These are phyloP conservation scores for Drosophila phalerata DNA, from an alignment of 2,888 invertebrate genomes.

Conservation along the genomic window DNA sequence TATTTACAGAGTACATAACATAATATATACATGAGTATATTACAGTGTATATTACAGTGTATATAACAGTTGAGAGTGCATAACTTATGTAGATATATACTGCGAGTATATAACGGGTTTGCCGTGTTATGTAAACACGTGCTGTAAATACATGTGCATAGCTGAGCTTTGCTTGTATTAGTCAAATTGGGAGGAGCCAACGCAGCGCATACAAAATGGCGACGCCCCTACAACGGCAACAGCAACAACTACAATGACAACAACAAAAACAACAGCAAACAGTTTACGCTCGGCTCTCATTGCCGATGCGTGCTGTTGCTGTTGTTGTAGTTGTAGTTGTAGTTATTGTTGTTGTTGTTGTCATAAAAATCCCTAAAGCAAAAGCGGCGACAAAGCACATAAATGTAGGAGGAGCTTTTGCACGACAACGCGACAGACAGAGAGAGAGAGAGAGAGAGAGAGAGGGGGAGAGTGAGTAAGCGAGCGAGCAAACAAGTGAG, in stretches of 20 bases:
- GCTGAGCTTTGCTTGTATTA: constrained; percentile 35
- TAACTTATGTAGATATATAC: background rate
- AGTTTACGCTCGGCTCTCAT: constrained; percentile 33
- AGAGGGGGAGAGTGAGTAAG: constrained; percentile 1
- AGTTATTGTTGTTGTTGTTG: constrained; percentile 44
- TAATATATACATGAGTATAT: background rate
- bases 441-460: constrained; percentile 13
- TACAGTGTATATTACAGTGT: constrained; percentile 2
- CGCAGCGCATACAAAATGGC: constrained; percentile 57
- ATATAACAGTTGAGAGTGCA: constrained; percentile 3
- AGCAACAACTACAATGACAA: constrained; percentile 11
- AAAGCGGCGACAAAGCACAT: constrained; percentile 56
- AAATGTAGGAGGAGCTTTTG: constrained; percentile 71
- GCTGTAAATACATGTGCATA: constrained; percentile 11
- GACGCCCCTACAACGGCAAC: constrained; percentile 63
- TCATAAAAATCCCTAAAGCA: constrained; percentile 76
- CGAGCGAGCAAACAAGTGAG: constrained; percentile 4
- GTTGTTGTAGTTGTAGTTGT: constrained; percentile 19
- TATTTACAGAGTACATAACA: constrained; percentile 22
- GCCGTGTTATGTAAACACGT: constrained; percentile 6
- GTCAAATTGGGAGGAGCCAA: constrained; percentile 67
- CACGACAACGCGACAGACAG: background rate
- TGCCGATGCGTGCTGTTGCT: constrained; percentile 24
- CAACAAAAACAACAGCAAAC: background rate
- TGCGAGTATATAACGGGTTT: constrained; percentile 23